Percentiles rank a stretch among this genome's conserved stretches.
Conservation (phyloP, 2,888 invertebrate species). For the Euzophera pinguis region DNA sequence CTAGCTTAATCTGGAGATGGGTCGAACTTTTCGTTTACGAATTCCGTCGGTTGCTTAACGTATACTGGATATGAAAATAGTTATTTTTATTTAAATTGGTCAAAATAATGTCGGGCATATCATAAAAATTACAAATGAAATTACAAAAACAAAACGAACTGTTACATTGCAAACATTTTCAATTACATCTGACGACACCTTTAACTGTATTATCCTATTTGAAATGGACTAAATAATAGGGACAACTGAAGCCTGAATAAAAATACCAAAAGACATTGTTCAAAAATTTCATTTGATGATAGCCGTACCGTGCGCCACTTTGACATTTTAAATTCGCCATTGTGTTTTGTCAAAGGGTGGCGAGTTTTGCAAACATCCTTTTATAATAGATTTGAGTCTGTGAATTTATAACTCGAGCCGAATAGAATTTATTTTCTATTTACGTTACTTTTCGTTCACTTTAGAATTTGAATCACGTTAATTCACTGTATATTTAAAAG, state of each 20-base stretch:
- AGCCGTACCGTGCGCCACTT: neutral
- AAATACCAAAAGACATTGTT: conserved; percentile 3
- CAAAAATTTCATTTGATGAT: neutral
- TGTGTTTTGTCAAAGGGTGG: conserved; percentile 1
- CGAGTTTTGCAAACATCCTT: conserved; percentile 2
- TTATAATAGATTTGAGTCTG: neutral
- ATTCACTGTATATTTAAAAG: no score
- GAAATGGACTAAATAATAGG: neutral
- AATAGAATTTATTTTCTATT: neutral
- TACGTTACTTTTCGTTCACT: neutral
- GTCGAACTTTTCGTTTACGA: no score
- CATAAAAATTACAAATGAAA: no score
- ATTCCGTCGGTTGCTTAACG: no score
- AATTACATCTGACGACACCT: neutral
- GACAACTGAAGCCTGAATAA: neutral
- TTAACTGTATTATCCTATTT: neutral
- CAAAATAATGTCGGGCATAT: no score
- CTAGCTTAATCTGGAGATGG: no score
- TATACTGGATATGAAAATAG: no score
- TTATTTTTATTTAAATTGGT: no score
- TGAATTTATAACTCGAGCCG: neutral
- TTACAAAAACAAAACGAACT: neutral
- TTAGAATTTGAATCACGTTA: no score
- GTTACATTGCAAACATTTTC: neutral
- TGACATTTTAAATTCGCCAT: neutral